Evolutionary conservation across 2,888 invertebrate genomes (phyloP).

Genomic region (Heliothis peltigera): DNA sequence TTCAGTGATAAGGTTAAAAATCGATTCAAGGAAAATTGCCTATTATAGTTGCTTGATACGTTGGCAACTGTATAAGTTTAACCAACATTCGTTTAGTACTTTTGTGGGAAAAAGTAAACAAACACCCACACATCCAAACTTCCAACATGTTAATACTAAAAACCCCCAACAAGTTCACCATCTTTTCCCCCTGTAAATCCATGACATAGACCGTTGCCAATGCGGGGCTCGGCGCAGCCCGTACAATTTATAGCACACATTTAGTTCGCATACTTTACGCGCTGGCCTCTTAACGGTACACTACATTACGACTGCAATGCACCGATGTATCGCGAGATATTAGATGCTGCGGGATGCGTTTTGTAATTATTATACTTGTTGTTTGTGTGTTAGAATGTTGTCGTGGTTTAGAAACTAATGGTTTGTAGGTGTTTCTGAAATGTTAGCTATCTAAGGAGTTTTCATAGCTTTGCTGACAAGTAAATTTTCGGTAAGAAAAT

Average conservation of each 20-base stretch:
- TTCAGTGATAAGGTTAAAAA: too few species aligned
- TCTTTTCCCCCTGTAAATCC: constrained; percentile 52
- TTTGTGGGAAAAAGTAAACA: too few species aligned
- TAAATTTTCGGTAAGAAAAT: too few species aligned
- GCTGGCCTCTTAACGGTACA: constrained; percentile 79
- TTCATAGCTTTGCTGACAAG: too few species aligned
- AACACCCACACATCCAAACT: too few species aligned
- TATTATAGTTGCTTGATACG: too few species aligned
- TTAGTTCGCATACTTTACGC: constrained; percentile 84
- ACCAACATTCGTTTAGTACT: too few species aligned
- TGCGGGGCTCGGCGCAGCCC: constrained; percentile 75
- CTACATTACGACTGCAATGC: constrained; percentile 73
- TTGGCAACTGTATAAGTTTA: too few species aligned
- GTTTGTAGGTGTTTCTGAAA: too few species aligned
- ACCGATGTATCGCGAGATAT: constrained; percentile 53
- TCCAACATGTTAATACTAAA: too few species aligned
- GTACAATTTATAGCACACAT: constrained; percentile 80
- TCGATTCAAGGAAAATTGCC: too few species aligned
- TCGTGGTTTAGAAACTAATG: neutral
- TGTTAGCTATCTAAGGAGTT: too few species aligned
- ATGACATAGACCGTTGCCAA: constrained; percentile 75
- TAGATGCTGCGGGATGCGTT: constrained; percentile 45
- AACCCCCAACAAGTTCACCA: constrained; percentile 21
- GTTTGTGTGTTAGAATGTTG: neutral
- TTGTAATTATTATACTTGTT: constrained; percentile 30